These are phyloP conservation scores for Virgularia gustaviana DNA, from an alignment of 92 coral and sea anemone species.

Conservation along the genomic window DNA sequence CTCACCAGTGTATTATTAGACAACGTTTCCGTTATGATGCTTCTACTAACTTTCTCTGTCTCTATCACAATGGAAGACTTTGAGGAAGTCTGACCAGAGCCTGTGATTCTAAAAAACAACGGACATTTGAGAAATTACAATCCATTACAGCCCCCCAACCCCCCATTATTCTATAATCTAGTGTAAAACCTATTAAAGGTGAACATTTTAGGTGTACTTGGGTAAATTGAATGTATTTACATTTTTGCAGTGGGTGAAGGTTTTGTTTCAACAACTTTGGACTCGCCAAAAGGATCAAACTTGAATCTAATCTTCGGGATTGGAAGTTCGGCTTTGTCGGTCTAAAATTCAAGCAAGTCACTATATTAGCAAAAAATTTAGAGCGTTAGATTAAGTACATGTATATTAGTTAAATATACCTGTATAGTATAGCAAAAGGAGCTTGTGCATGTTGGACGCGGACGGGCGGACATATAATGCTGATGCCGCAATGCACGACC, in stretches of 20 bases:
- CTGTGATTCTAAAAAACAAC: background rate
- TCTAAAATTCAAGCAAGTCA: background rate
- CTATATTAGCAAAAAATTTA: background rate
- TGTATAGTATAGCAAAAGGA: too few species aligned
- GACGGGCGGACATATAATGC: too few species aligned
- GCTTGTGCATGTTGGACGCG: too few species aligned
- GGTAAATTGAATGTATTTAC: constrained; percentile 61
- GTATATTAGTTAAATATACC: too few species aligned
- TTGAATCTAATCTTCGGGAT: constrained; percentile 89
- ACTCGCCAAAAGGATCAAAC: constrained; percentile 57
- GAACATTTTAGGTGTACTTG: background rate
- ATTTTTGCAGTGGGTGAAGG: constrained; percentile 20
- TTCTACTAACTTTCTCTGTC: constrained; percentile 38
- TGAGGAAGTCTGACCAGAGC: constrained; percentile 12
- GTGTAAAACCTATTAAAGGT: background rate
- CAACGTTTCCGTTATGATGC: constrained; percentile 44
- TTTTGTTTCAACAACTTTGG: constrained; percentile 25
- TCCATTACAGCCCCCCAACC: background rate
- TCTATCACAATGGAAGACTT: constrained; percentile 21
- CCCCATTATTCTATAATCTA: background rate
- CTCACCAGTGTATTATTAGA: constrained; percentile 51
- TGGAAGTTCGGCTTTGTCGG: constrained; percentile 47
- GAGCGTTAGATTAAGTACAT: too few species aligned
- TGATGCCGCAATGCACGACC: too few species aligned
- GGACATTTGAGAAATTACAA: background rate